These are phyloP conservation scores for Nemotelus pantherinus DNA, from an alignment of 2,888 invertebrate species.

Conservation along the genomic window DNA sequence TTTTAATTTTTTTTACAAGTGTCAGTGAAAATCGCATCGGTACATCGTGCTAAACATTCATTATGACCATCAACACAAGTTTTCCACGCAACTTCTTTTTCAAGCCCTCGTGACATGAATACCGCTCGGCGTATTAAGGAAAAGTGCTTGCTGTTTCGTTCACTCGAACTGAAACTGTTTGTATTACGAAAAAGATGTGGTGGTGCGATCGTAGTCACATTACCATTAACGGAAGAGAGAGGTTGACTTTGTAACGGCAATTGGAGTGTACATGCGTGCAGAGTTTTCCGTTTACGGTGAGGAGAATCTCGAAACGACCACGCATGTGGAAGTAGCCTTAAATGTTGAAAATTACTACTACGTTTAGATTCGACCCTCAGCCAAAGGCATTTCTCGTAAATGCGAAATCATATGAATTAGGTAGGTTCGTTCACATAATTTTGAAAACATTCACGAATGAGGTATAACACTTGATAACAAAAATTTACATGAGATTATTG, in stretches of 20 bases:
- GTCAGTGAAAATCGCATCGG: no score
- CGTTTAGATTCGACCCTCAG: background rate
- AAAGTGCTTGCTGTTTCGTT: slow-evolving; percentile 17
- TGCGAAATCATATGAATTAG: background rate
- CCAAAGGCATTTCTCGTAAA: background rate
- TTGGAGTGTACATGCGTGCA: slow-evolving; percentile 20
- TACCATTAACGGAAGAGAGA: slow-evolving; percentile 30
- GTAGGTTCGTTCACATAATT: background rate
- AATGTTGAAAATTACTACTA: slow-evolving; percentile 3
- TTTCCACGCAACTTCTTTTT: slow-evolving; percentile 1
- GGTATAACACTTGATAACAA: no score
- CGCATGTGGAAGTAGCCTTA: background rate
- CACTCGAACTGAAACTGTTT: background rate
- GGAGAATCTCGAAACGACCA: slow-evolving; percentile 9
- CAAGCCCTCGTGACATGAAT: slow-evolving; percentile 34
- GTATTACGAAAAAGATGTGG: background rate
- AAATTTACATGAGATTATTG: no score
- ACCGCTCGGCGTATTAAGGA: slow-evolving; percentile 18
- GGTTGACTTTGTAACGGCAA: slow-evolving; percentile 21
- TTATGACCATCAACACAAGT: background rate
- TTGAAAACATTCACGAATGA: no score
- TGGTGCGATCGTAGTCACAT: background rate
- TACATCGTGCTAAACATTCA: background rate
- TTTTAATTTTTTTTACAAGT: no score
- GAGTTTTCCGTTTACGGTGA: background rate